Base-by-base conservation (phyloP, 1,140 invertebrate species). In the Oscheius sp. region DNA sequence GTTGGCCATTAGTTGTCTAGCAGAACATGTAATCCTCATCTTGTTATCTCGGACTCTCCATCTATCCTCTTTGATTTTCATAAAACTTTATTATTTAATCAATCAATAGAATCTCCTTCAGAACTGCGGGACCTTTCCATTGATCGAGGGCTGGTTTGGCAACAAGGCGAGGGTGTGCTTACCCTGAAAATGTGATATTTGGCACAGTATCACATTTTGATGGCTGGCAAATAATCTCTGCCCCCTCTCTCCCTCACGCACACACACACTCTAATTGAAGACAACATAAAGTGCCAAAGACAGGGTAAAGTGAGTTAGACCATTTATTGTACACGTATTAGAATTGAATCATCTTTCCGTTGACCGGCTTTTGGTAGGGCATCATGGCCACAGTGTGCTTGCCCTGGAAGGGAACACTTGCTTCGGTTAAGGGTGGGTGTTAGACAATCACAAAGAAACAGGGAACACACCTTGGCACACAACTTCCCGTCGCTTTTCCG, bases 81-180 rank as follows among this genome's bases (percentile, higher is more conserved):
- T n/a, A n/a, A n/a, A n/a, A n/a, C n/a, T n/a, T n/a, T n/a, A n/a
- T n/a, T n/a, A n/a, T n/a, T n/a, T n/a, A n/a, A n/a, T n/a, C n/a
- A n/a, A n/a, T n/a, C n/a, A n/a, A 61, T 26, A 52, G 38, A 2
- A 38, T 55, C 31, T 55, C 64, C 1, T 35, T 71, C 36, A 76
- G 61, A n/a, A 71, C 68, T 72, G 70, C 38, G 36, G 32, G 3
- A 65, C 10, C n/a, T 28, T 3, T n/a, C 63, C 63, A n/a, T 34
- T 65, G 35, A 71, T 66, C 52, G 45, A 31, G 18, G 62, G 63
- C 26, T 65, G 68, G 26, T 65, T 70, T 26, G 74, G 74, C 2
- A 76, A 46, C 26, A 76, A 61, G 20, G 74, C 74, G 3, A 73
- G 13, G 15, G 74, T 76, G 34, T 76, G 74, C 45, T 73, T 73